Percentiles rank a stretch among this genome's conserved stretches.
Evolutionary conservation across 2,113 vertebrate genomes (phyloP).

Genomic region (Eudorcas thomsonii): DNA sequence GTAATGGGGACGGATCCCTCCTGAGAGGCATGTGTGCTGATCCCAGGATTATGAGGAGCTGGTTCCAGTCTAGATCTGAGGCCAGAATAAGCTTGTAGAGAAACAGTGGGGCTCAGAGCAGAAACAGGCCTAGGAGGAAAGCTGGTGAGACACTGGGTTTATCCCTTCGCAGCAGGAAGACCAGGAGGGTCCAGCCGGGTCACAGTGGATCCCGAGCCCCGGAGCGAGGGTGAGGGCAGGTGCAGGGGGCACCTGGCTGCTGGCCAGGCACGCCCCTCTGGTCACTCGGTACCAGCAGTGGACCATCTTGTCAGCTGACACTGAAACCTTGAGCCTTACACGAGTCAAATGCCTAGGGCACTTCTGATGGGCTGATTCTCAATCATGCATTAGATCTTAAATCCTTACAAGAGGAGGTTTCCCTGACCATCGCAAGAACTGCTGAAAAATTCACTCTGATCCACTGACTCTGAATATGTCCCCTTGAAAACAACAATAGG

Average conservation of each 20-base stretch:
- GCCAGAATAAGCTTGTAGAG: not conserved
- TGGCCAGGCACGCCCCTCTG: not conserved
- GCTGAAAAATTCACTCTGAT: not conserved
- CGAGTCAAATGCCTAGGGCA: rapidly evolving
- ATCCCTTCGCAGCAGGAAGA: not conserved
- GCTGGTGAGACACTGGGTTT: not conserved
- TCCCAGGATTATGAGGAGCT: not conserved
- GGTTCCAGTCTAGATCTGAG: not conserved
- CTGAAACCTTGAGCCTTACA: not conserved
- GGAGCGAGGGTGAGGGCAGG: not conserved
- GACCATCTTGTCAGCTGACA: not conserved
- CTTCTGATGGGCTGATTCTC: not conserved
- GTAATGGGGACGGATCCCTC: not conserved
- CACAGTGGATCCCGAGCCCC: not conserved
- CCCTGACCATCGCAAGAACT: not conserved
- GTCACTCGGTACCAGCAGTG: not conserved
- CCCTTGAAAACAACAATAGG: not conserved
- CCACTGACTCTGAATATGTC: not conserved
- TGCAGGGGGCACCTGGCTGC: not conserved
- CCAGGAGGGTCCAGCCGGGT: not conserved
- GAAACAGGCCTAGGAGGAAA: not conserved
- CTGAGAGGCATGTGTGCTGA: not conserved
- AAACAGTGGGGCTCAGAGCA: not conserved
- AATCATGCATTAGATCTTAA: not conserved
- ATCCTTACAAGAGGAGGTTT: not conserved